Base-by-base conservation (phyloP, 1,140 invertebrate species). In the Caerostris extrusa region DNA sequence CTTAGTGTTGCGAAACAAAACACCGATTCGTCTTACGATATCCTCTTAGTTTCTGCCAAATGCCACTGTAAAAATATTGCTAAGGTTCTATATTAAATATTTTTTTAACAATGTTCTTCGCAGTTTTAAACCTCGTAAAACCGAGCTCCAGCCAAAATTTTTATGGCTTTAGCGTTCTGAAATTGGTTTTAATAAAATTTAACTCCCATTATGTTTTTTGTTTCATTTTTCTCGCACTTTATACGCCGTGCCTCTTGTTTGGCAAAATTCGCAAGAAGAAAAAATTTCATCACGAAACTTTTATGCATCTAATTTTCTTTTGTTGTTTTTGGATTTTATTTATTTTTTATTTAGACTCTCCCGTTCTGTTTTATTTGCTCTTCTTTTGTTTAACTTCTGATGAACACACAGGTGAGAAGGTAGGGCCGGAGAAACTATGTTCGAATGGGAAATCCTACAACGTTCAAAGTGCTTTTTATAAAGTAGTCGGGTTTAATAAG, bases 171-270 rank as follows among this genome's bases (percentile, higher is more conserved):
- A 10, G 50, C 50, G 58, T 7, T 53, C 34, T 60, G 17, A 67
- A 88, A 60, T 88, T 67, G 86, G n/a, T 58, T 88, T 88, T 88
- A 88, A 88, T 88, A 88, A 88, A 67, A 88, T 88, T 88, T 88
- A 64, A 60, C 6, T 67, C n/a, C 17, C 5, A 19, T 17, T 83
- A 14, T 83, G 7, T 56, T 56, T 57, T 83, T 58, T 58, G n/a
- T 83, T 83, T 19, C 7, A 57, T 50, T 53, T 34, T 8, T 14
- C 19, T 50, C 19, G 12, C 5, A 5, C 0, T 34, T 7, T 61
- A 34, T 88, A 14, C 50, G 5, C 10, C 14, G 10, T 2, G 34
- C 8, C 19, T 6, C 3, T 61, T 61, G 53, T 50, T n/a, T 17
- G 50, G 58, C 5, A 6, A 67, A 53, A n/a, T 64, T 53, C 34